These are phyloP conservation scores for Artibeus jamaicensis DNA, from an alignment of 2,797 vertebrate genomes.

Conservation along the genomic window DNA sequence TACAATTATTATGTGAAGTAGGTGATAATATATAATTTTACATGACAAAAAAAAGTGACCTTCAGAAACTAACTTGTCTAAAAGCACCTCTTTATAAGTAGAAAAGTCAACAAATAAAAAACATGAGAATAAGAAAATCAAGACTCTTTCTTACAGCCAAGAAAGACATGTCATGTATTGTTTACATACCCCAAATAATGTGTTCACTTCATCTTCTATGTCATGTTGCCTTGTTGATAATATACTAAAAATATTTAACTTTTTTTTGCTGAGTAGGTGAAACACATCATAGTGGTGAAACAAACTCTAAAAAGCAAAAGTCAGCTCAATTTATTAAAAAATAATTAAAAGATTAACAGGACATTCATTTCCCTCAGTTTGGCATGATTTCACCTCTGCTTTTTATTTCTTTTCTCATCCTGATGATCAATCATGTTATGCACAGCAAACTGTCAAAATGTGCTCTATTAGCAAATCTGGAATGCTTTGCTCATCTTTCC, in stretches of 20 bases:
- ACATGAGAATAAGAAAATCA: not conserved
- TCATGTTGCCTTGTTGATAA: not conserved
- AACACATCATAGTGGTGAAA: not conserved
- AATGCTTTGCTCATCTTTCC: not conserved
- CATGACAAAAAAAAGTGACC: not conserved
- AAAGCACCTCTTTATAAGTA: not conserved
- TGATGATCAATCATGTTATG: conserved; percentile 43
- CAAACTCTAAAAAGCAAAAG: conserved; percentile 34
- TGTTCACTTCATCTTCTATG: not conserved
- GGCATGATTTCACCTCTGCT: conserved; percentile 3
- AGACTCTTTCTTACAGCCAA: not conserved
- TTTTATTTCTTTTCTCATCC: conserved; percentile 51
- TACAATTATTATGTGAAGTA: not conserved
- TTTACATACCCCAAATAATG: not conserved
- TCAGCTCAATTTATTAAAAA: conserved; percentile 36
- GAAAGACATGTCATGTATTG: not conserved
- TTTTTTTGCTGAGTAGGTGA: conserved; percentile 15
- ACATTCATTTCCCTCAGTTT: conserved; percentile 24
- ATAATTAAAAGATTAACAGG: conserved; percentile 24
- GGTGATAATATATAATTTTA: not conserved
- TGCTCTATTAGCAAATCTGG: conserved; percentile 18
- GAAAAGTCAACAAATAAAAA: not conserved
- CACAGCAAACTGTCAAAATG: conserved; percentile 46
- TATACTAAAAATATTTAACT: not conserved
- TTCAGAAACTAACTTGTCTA: not conserved